Percentiles rank a stretch among this genome's conserved stretches.
These are phyloP conservation scores for Hyposoter didymator DNA, from an alignment of 2,888 invertebrate species.

Conservation along the genomic window DNA sequence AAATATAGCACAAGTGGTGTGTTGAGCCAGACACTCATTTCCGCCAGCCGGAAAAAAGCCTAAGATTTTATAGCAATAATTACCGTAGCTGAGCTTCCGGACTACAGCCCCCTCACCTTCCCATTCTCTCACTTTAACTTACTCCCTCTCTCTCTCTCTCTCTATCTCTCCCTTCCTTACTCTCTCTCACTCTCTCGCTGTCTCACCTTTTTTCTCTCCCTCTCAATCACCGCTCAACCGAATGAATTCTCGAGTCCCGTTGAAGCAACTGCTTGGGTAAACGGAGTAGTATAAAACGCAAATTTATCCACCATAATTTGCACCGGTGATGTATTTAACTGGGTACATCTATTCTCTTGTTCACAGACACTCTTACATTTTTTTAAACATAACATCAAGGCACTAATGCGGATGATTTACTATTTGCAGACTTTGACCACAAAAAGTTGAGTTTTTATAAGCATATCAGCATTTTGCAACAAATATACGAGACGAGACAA, in stretches of 20 bases:
- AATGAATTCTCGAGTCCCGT: constrained; percentile 26
- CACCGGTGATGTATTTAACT: constrained; percentile 16
- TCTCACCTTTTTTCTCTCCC: not conserved
- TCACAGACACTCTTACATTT: not conserved
- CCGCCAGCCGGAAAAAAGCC: constrained; percentile 60
- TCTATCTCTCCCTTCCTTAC: not conserved
- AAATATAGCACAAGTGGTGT: constrained; percentile 37
- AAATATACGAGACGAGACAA: no score
- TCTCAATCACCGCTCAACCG: not conserved
- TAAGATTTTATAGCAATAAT: constrained; percentile 64
- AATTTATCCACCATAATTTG: constrained; percentile 22
- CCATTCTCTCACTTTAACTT: not conserved
- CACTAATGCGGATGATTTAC: not conserved
- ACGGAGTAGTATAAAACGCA: not conserved
- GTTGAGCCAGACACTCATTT: constrained; percentile 66
- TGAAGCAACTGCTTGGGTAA: not conserved
- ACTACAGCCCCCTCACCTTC: not conserved
- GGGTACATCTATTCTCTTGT: not conserved
- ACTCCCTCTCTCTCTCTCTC: not conserved
- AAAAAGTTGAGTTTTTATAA: not conserved
- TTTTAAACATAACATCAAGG: not conserved
- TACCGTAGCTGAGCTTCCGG: constrained; percentile 33
- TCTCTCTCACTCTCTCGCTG: not conserved
- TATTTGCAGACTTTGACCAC: not conserved
- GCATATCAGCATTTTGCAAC: not conserved